phyloP scores from a whole-genome alignment of 2,797 vertebrate species.

The Melopsittacus undulatus region DNA sequence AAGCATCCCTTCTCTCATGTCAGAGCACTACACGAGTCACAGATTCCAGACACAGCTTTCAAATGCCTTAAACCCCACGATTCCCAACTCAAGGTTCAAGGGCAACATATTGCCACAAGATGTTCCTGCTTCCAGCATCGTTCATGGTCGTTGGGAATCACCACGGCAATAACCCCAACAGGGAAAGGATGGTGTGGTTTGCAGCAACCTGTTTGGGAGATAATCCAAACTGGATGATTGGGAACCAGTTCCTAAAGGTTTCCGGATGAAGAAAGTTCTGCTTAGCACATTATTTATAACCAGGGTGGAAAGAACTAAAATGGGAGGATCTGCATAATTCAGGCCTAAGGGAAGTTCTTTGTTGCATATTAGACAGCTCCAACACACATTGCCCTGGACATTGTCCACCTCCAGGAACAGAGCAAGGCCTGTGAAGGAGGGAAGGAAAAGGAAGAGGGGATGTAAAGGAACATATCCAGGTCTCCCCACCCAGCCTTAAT shows the following conservation, averaged over 20 bases:
- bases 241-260: not conserved
- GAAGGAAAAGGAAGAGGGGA: not conserved
- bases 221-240: not conserved
- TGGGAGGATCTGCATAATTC: not conserved
- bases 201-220: not conserved
- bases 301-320: not conserved
- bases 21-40: not conserved
- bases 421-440: not conserved
- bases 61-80: fast-evolving
- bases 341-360: not conserved
- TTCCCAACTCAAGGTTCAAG: not conserved
- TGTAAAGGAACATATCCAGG: not conserved
- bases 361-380: not conserved
- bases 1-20: not conserved
- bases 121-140: not conserved
- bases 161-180: fast-evolving
- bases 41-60: not conserved
- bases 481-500: not conserved
- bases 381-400: not conserved
- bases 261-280: not conserved
- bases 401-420: not conserved
- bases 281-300: not conserved
- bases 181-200: not conserved
- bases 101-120: not conserved
- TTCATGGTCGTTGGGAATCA: not conserved